Evolutionary conservation across 2,888 invertebrate genomes (phyloP), one percentile per base, ranked within the genome.

Genomic region (Campoletis raptor): DNA sequence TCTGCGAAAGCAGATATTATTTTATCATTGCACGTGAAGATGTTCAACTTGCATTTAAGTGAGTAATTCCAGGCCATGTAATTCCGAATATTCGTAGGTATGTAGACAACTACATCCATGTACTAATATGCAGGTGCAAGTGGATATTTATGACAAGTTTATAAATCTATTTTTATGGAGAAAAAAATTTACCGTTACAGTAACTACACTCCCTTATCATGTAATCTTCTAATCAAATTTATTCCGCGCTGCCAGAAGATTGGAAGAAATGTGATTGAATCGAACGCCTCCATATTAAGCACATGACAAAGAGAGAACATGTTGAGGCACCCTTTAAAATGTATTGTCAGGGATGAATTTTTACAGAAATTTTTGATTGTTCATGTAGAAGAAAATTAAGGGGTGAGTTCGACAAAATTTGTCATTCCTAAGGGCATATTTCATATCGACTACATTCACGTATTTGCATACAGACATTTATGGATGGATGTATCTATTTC

Each of bases 61-160:
- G 76, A 45, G 70, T 18, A 80, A 40, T 15, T 57, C 37, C 18
- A 61, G 61, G 24, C 54, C 15, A 70, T 80, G 30, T 42, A 40
- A 30, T 36, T 57, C 42, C 40, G 18, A 30, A 61, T n/a, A 21
- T 12, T 61, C 7, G 10, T 57, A 24, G 2, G 24, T 54, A 57
- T 57, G 21, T 24, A 21, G 57, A 57, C 6, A 24, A 57, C 21
- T 6, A 54, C 21, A 3, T 8, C 2, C 9, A 21, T 54, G 6
- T 54, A 24, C 21, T 15, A 15, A 74, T 76, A 74, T 54, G 52
- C 37, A 76, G 67, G 24, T 24, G n/a, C n/a, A n/a, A n/a, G n/a
- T n/a, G n/a, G n/a, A n/a, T n/a, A n/a, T n/a, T n/a, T n/a, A n/a
- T n/a, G n/a, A n/a, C n/a, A n/a, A n/a, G n/a, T n/a, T n/a, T n/a